Conservation (phyloP, 2,113 vertebrate species). For the Bolborhynchus lineola region DNA sequence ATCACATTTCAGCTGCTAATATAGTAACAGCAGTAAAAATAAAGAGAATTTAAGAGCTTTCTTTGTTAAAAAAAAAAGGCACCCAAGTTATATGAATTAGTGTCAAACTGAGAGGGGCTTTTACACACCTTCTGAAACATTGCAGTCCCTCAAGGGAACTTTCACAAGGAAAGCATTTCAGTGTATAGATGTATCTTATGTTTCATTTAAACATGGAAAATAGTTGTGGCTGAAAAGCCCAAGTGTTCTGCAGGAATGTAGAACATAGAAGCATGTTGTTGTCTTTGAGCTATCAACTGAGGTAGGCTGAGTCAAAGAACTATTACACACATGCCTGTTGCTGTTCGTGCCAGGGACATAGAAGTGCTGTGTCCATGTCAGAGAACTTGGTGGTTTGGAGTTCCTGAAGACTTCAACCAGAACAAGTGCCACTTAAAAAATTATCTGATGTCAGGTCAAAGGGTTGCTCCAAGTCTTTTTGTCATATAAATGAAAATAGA, state of each 20-base stretch:
- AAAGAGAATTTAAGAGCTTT: not conserved
- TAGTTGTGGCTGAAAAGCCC: not conserved
- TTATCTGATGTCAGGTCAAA: not conserved
- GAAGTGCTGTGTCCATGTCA: not conserved
- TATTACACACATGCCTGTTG: not conserved
- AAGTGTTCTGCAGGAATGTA: not conserved
- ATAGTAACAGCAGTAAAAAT: not conserved
- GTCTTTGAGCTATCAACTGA: not conserved
- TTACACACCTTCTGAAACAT: not conserved
- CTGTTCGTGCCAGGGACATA: rapidly evolving
- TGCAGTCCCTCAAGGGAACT: not conserved
- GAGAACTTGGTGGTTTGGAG: not conserved
- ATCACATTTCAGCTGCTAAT: not conserved
- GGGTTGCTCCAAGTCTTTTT: not conserved
- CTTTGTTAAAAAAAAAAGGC: not conserved
- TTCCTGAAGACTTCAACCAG: not conserved
- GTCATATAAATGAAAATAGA: not conserved
- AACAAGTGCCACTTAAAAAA: not conserved
- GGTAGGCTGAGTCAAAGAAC: not conserved
- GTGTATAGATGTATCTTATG: not conserved
- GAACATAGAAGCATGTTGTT: not conserved
- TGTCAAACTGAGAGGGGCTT: not conserved
- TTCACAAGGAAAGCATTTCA: not conserved
- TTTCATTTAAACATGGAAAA: not conserved
- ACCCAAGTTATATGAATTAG: not conserved